A percentile compares a stretch with the other conserved stretches of the same genome.
phyloP scores from a whole-genome alignment of 2,888 invertebrate genomes.

The Pristionchus entomophagus region DNA sequence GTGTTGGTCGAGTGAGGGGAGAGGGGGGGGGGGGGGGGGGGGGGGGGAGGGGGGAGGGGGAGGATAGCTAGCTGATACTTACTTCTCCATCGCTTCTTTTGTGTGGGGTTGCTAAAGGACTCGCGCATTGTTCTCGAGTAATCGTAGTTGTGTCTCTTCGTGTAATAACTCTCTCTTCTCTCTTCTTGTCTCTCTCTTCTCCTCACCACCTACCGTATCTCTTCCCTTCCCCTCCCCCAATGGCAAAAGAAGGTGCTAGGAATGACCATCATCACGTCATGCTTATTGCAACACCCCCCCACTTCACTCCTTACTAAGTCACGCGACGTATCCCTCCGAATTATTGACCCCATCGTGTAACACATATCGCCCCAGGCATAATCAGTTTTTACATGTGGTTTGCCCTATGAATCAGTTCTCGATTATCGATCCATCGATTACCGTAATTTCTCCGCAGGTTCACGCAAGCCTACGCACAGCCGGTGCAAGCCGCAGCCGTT shows the following conservation, averaged over 20 bases:
- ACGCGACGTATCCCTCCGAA: background rate
- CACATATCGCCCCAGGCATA: background rate
- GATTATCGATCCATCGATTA: constrained; percentile 9
- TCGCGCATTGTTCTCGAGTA: constrained; percentile 1
- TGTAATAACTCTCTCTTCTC: constrained; percentile 19
- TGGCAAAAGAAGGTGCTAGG: background rate
- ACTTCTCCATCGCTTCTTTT: background rate
- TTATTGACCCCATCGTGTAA: background rate
- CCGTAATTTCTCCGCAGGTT: background rate
- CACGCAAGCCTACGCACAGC: constrained; percentile 35
- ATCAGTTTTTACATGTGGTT: background rate
- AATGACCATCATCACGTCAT: constrained; percentile 28
- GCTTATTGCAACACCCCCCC: background rate
- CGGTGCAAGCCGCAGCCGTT: constrained; percentile 12
- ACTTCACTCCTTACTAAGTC: background rate
- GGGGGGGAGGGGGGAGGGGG: no score
- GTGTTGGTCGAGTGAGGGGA: background rate
- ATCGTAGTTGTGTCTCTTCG: constrained; percentile 11
- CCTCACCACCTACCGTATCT: background rate
- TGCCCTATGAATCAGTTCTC: background rate
- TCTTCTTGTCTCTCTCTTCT: background rate
- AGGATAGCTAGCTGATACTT: constrained; percentile 12
- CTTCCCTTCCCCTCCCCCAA: background rate
- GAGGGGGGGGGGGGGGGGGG: background rate
- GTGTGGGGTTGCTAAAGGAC: background rate